Evolutionary conservation across 2,888 invertebrate species (phyloP), one percentile per base, ranked within the genome.

Genomic region (Megaustenia siamemsis): DNA sequence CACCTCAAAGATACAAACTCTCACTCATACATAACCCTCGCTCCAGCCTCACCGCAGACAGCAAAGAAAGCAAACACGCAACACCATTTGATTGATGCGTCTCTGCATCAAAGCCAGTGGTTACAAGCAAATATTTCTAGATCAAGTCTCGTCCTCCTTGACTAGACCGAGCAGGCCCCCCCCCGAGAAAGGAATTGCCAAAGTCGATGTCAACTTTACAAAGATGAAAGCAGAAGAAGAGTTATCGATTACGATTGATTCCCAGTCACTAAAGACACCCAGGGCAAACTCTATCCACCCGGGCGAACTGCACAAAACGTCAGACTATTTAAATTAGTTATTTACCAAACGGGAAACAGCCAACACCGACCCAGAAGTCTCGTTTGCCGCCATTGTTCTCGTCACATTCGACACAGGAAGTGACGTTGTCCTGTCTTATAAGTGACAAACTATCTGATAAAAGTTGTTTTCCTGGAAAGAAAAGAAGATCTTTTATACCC

Each of bases 311-410:
- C 43, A 73, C 28, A 73, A 73, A 35, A 49, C 15, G 5, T 21
- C 73, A 73, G 71, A 49, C 73, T 73, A 32, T 49, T 73, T 49
- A 49, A 73, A 73, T 73, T 73, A 73, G 73, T 49, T 32, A 32
- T 73, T 28, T 32, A 3, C 12, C 15, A 49, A 49, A 6, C n/a
- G 18, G 18, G 21, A 8, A 49, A 73, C 49, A 73, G 45, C 73
- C 49, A 45, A 15, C 18, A 49, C 49, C 49, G 5, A 49, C 10
- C 24, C 3, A 28, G 49, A 73, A 49, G 32, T 32, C 73, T 32
- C 32, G 32, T 21, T 45, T 32, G 73, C 21, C 28, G 45, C 35
- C 1, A 49, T 73, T 73, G 49, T 73, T 6, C 45, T n/a, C 49
- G 21, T 73, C 32, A 32, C 73, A 73, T 18, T 21, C 49, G 10